Base-by-base conservation (phyloP, 1,140 invertebrate species). In the Sminthurides bifidus region DNA sequence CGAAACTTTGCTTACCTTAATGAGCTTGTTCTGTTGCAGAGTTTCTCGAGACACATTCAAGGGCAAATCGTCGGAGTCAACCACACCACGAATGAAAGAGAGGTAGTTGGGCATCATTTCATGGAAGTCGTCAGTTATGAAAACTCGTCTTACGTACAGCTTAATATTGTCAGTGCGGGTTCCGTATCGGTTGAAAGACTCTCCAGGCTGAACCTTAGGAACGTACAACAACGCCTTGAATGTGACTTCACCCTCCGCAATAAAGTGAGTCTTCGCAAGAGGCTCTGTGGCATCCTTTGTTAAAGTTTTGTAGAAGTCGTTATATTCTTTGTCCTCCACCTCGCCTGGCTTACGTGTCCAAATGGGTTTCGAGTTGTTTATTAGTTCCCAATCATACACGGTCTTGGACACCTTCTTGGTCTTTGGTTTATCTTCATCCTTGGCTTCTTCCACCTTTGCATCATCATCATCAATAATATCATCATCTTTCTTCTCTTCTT, bases 71-170 rank as follows among this genome's bases (percentile, higher is more conserved):
- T 99, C 96, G n/a, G 91, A 95, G 73, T 99, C 96, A 26, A 98
- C 95, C 58, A 99, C 85, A 66, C 96, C 96, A 62, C 85, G 81
- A 50, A 96, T 79, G 69, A 99, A 99, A 46, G 77, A 84, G 57
- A 99, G 75, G 70, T 98, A 99, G 70, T 92, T 96, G 46, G 96
- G 96, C 83, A 99, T 91, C 84, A 99, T 92, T 68, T 99, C 95
- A 68, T 92, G 92, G 74, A 98, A 98, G 75, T 98, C 92, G 67
- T 99, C 95, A 15, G 94, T 98, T 71, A 99, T 99, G 72, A 99
- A 99, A 15, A 98, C 94, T 56, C 95, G 77, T 60, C 94, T 79
- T 14, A 98, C 94, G 69, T 92, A 98, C 31, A 96, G 74, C 75
- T 96, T 97, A 65, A 97, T 96, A 70, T 93, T 88, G 69, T 97